phyloP scores from a whole-genome alignment of 2,797 vertebrate genomes.

The Bradypodion pumilum region DNA sequence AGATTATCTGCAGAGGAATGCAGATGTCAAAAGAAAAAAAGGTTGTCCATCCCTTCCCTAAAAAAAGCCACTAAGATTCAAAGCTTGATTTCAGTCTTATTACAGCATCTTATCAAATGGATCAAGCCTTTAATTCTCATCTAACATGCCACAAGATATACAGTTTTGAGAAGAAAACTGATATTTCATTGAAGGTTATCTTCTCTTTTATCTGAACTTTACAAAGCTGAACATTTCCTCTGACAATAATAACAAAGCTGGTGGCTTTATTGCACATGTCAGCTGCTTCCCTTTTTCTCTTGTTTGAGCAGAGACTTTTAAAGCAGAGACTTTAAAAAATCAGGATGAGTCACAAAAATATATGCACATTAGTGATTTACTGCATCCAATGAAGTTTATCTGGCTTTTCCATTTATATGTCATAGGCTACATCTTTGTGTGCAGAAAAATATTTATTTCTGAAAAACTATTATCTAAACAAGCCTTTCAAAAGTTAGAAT shows the following conservation, averaged over 20 bases:
- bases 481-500: background rate
- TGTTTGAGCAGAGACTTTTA: background rate
- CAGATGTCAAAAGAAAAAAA: background rate
- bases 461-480: background rate
- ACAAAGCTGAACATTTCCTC: background rate
- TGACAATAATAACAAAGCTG: background rate
- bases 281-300: background rate
- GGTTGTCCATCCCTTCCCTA: background rate
- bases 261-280: constrained; percentile 25
- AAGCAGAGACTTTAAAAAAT: background rate
- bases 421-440: background rate
- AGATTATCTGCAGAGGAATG: no score
- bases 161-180: background rate
- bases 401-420: background rate
- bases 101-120: background rate
- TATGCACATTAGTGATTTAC: background rate
- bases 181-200: background rate
- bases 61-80: background rate
- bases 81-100: background rate
- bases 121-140: background rate
- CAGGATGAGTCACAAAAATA: background rate
- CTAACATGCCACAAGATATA: background rate
- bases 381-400: background rate
- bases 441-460: background rate
- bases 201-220: background rate